A percentile compares a stretch with the other conserved stretches of the same genome.
Conservation (phyloP, 2,888 invertebrate species). For the Laothoe populi region DNA sequence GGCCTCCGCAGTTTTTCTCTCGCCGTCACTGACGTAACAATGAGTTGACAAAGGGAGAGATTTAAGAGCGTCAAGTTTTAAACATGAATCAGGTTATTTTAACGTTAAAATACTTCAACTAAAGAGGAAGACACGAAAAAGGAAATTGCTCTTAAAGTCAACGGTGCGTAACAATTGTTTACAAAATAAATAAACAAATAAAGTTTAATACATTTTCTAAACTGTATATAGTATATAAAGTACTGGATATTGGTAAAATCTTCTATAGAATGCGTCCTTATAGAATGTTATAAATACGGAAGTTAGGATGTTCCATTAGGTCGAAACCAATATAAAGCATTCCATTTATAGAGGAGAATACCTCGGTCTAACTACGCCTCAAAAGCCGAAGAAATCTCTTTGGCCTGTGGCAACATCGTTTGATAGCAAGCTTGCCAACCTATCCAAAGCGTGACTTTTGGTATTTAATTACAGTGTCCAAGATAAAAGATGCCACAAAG, state of each 20-base stretch:
- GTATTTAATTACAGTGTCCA: conserved; percentile 8
- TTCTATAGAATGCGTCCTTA: background rate
- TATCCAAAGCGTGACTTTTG: conserved; percentile 10
- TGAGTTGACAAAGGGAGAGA: conserved; percentile 21
- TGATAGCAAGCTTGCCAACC: conserved; percentile 2
- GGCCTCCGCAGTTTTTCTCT: conserved; percentile 15
- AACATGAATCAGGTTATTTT: conserved; percentile 17
- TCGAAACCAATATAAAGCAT: conserved; percentile 22
- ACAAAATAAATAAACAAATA: background rate
- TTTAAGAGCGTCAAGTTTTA: conserved; percentile 18
- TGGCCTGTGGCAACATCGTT: conserved; percentile 7
- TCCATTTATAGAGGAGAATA: conserved; percentile 19
- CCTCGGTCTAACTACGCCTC: conserved; percentile 5
- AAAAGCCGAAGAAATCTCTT: conserved; percentile 19
- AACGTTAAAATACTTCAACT: background rate
- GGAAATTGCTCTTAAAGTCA: background rate
- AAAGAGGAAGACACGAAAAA: background rate
- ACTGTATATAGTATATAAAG: background rate
- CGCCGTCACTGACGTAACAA: conserved; percentile 13
- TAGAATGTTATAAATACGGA: conserved; percentile 1
- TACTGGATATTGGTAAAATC: background rate
- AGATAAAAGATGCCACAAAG: background rate
- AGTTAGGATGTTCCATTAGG: conserved; percentile 9
- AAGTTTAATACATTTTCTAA: background rate
- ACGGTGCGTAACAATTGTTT: background rate